Base-by-base conservation (phyloP, 2,888 invertebrate species). In the Argyra leucocephala region DNA sequence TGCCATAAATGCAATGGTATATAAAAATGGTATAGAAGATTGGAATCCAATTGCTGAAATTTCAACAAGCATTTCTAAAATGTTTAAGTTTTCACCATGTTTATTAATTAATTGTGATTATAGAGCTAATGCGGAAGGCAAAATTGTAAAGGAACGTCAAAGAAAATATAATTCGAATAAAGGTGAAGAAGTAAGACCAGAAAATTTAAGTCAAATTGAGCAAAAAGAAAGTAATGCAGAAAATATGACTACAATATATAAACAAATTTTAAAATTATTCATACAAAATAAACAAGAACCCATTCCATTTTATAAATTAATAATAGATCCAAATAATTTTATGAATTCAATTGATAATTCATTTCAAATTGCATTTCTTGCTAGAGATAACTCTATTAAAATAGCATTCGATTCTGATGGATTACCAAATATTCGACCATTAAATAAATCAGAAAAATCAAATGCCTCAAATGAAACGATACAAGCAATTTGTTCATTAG, bases 321-420 rank as follows among this genome's bases (percentile, higher is more conserved):
- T 85, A 59, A 76, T 84, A 64, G 81, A 85, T 76, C 85, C 84
- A 0, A 72, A 74, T 0, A 79, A 81, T 71, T 85, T 84, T 74
- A 80, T 82, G 67, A 80, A 79, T 67, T 85, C 84, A 1, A 79
- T 86, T 9, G 84, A 86, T 71, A 86, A 85, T 74, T 81, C 84
- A 69, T 81, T 86, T 71, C 83, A 85, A 74, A 78, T 83, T 66
- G 81, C 85, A 1, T 86, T 86, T 76, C 77, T 86, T 62, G 74
- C 83, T 6, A 78, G 82, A 68, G 85, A 85, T 75, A 83, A 83
- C 57, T 75, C 75, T 24, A 75, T 84, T 7, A 73, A 75, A 66
- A 73, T 85, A 61, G 76, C 77, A 67, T 76, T 77, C 67, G 64
- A 67, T 0, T 78, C 76, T 70, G 60, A 64, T 24, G 73, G 71